phyloP scores from a whole-genome alignment of 30 jellyfish, hydroid and myxozoan genomes.

The Mastigias papua region DNA sequence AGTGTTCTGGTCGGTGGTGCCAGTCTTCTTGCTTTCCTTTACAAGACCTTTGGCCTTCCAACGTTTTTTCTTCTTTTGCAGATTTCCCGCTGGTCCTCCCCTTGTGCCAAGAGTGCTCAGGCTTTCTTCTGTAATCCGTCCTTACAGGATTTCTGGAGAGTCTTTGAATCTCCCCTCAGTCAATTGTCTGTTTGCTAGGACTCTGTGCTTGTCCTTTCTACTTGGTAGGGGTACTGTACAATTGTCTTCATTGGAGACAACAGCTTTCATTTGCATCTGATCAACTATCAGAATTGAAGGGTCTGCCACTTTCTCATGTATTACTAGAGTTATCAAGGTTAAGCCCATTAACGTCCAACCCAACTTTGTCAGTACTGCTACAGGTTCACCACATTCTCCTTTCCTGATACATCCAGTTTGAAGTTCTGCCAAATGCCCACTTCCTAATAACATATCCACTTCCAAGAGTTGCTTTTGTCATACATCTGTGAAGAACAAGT shows the following conservation, averaged over 20 bases:
- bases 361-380: constrained; percentile 17
- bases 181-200: constrained; percentile 19
- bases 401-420: constrained; percentile 31
- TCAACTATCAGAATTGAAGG: constrained; percentile 30
- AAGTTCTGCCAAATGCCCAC: constrained; percentile 59
- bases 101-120: constrained; percentile 44
- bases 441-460: constrained; percentile 46
- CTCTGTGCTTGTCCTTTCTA: constrained; percentile 44
- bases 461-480: constrained; percentile 12
- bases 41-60: constrained; percentile 37
- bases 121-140: constrained; percentile 30
- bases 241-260: constrained; percentile 17
- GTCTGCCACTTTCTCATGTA: background rate
- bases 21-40: background rate
- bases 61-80: background rate
- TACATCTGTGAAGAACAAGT: constrained; percentile 48
- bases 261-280: constrained; percentile 5
- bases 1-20: constrained; percentile 13
- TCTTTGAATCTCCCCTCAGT: constrained; percentile 58
- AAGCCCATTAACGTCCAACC: constrained; percentile 71
- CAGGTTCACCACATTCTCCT: constrained; percentile 57
- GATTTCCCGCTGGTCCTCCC: constrained; percentile 2
- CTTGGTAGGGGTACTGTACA: constrained; percentile 58
- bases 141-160: constrained; percentile 19
- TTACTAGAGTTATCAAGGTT: background rate